These are phyloP conservation scores for Bursaphelenchus mucronatus DNA, from an alignment of 1,140 invertebrate genomes.

Conservation along the genomic window DNA sequence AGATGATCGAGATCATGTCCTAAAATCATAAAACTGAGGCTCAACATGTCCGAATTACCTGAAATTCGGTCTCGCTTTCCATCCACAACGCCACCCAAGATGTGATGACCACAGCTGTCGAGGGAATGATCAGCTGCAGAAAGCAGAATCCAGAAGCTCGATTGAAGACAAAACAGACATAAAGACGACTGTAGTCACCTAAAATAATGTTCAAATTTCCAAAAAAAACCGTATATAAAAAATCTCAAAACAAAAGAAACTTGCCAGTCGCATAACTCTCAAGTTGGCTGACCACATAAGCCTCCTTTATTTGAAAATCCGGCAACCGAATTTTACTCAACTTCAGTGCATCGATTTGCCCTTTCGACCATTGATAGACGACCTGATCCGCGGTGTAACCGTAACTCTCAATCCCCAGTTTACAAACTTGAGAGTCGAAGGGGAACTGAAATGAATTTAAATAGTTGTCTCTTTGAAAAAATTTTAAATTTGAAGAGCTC, in stretches of 20 bases:
- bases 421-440: constrained; percentile 90
- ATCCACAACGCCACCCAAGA: constrained; percentile 60
- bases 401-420: constrained; percentile 91
- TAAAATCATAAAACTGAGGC: constrained; percentile 64
- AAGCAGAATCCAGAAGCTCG: constrained; percentile 59
- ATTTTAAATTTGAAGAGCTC: no score
- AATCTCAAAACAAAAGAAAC: background rate
- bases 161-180: constrained; percentile 58
- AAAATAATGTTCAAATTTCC: constrained; percentile 12
- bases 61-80: constrained; percentile 59
- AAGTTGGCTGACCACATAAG: constrained; percentile 58
- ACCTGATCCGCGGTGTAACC: constrained; percentile 60
- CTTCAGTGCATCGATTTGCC: constrained; percentile 45
- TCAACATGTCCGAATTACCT: constrained; percentile 26
- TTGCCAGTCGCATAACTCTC: constrained; percentile 54
- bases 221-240: background rate
- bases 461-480: no score
- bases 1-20: constrained; percentile 82
- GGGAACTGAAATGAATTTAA: constrained; percentile 74
- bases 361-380: constrained; percentile 50
- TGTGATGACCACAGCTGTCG: constrained; percentile 59
- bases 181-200: constrained; percentile 57
- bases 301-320: constrained; percentile 57
- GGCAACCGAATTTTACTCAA: constrained; percentile 56
- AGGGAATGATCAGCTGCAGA: constrained; percentile 60